Percentiles rank a stretch among this genome's conserved stretches.
phyloP scores from a whole-genome alignment of 2,797 vertebrate genomes.

The Epinephelus awoara region DNA sequence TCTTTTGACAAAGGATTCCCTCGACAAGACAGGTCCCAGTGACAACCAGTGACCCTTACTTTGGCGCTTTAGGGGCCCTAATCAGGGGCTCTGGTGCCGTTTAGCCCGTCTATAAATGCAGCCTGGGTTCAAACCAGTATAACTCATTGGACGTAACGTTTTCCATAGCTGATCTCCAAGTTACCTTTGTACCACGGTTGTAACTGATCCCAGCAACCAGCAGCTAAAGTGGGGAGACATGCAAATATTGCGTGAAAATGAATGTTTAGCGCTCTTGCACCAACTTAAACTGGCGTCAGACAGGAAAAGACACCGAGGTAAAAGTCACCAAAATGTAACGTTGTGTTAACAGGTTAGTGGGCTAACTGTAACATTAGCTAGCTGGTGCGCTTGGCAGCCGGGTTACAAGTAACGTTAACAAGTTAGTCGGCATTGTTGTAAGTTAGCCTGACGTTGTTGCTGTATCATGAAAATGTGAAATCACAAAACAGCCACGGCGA shows the following conservation, averaged over 20 bases:
- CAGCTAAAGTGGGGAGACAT: background rate
- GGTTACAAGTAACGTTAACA: background rate
- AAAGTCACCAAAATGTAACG: no score
- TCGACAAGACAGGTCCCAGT: background rate
- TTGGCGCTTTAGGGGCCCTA: background rate
- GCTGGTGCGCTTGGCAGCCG: background rate
- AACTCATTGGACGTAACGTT: background rate
- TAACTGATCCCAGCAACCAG: background rate
- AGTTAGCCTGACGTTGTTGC: background rate
- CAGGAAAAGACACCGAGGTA: background rate
- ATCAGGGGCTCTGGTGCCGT: no score
- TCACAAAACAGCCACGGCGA: background rate
- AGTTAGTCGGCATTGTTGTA: background rate
- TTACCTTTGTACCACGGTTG: background rate
- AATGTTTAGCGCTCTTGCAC: background rate
- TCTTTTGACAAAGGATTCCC: background rate
- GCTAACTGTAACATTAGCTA: background rate
- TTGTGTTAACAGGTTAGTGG: background rate
- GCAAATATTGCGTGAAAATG: accelerated
- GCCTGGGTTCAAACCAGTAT: background rate
- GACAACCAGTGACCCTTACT: background rate
- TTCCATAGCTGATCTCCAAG: no score
- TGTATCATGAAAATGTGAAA: background rate
- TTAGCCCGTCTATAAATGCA: background rate
- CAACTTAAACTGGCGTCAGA: no score